A percentile compares a stretch with the other conserved stretches of the same genome.
phyloP scores from a whole-genome alignment of 2,888 invertebrate species.

The Pecten maximus region DNA sequence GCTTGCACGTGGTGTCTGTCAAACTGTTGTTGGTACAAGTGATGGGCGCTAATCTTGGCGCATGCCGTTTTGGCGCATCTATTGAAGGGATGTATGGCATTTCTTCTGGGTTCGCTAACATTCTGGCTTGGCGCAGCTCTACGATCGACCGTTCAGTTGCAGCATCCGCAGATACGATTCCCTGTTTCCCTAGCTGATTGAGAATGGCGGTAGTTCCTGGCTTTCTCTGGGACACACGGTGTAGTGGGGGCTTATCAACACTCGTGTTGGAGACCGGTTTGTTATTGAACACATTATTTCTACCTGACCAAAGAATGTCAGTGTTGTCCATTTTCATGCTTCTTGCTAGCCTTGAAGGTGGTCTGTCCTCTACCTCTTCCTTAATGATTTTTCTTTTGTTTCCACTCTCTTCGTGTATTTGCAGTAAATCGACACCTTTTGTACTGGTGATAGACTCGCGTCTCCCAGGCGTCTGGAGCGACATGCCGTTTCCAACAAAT shows the following conservation, averaged over 20 bases:
- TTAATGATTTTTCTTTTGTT: neutral
- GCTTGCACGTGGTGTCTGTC: neutral
- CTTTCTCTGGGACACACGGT: conserved; percentile 34
- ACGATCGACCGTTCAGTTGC: conserved; percentile 42
- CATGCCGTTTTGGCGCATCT: conserved; percentile 41
- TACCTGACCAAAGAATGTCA: neutral
- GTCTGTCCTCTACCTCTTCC: neutral
- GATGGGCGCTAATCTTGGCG: conserved; percentile 42
- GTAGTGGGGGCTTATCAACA: neutral
- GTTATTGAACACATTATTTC: neutral
- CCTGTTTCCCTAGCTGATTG: conserved; percentile 46
- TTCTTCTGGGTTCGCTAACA: neutral
- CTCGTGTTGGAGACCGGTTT: neutral
- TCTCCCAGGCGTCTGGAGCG: neutral
- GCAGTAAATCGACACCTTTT: neutral
- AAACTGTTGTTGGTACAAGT: neutral
- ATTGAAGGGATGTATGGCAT: conserved; percentile 38
- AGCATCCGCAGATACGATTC: conserved; percentile 41
- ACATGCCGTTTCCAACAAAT: neutral
- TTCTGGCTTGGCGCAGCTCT: conserved; percentile 33
- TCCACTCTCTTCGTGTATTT: neutral
- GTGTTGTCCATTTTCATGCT: neutral
- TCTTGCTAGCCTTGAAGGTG: conserved; percentile 2
- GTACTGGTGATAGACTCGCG: neutral
- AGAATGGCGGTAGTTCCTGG: conserved; percentile 44